These are phyloP conservation scores for Macrobrachium nipponense DNA, from an alignment of 1,140 invertebrate genomes.

Conservation along the genomic window DNA sequence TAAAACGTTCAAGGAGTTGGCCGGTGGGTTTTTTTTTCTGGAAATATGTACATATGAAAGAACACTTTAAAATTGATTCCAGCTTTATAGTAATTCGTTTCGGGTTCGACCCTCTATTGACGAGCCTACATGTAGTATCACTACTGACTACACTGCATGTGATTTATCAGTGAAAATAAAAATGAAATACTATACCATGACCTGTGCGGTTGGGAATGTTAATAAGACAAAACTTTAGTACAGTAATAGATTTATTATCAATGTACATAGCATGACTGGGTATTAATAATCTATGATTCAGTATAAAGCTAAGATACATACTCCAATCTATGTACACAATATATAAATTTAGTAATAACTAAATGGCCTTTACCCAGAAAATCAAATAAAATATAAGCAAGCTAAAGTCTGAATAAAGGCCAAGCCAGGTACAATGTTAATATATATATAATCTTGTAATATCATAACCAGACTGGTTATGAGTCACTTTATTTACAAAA, in stretches of 20 bases:
- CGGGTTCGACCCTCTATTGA: no score
- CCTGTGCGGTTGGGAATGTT: no score
- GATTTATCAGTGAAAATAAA: no score
- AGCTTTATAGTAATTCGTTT: no score
- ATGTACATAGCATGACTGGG: slow-evolving; percentile 52
- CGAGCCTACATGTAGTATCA: no score
- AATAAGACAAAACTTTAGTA: background rate
- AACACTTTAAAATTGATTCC: no score
- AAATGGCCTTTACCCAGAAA: slow-evolving; percentile 47
- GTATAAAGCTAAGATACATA: slow-evolving; percentile 51
- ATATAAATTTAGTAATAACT: slow-evolving; percentile 50
- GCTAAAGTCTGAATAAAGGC: slow-evolving; percentile 48
- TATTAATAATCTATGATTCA: slow-evolving; percentile 35
- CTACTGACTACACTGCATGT: no score
- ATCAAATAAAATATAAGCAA: slow-evolving; percentile 56
- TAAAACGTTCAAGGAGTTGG: no score
- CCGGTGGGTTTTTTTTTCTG: no score
- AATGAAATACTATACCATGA: no score
- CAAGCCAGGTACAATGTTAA: slow-evolving; percentile 56
- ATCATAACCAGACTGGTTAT: background rate
- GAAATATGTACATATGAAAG: no score
- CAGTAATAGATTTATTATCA: slow-evolving; percentile 7
- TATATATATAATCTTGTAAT: slow-evolving; percentile 29
- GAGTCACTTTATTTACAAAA: slow-evolving; percentile 28
- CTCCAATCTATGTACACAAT: slow-evolving; percentile 32